Evolutionary conservation across 1,140 invertebrate genomes (phyloP), one percentile per base, ranked within the genome.

Genomic region (Campoletis sonorensis): DNA sequence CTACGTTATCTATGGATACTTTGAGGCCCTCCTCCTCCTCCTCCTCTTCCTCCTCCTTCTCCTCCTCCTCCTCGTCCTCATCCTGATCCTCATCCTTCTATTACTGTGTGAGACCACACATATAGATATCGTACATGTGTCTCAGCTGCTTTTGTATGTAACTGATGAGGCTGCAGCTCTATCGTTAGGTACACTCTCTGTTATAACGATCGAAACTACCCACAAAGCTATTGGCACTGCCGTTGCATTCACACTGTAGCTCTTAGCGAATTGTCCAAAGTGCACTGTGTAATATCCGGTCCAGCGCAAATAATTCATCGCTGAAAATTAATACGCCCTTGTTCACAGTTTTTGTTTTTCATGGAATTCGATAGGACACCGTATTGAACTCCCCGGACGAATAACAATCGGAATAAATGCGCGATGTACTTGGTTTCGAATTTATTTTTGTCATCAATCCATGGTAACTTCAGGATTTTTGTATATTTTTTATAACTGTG

Each of bases 1-100:
- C 72, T 54, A 75, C 72, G 72, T 75, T 75, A 75, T 75, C 72
- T 75, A 75, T 75, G 72, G 45, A 75, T 51, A 75, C 72, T 75
- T 75, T 18, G 72, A 58, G 72, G 40, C 26, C 13, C 72, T 49
- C 40, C 40, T 8, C 40, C 40, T 45, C 40, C 40, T 37, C 37
- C 37, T 37, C 37, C 4, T 37, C 49, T 15, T n/a, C n/a, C n/a
- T n/a, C n/a, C n/a, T n/a, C n/a, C n/a, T n/a, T n/a, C n/a, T n/a
- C n/a, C n/a, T n/a, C n/a, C n/a, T n/a, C n/a, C n/a, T n/a, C 13
- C 72, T 49, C 40, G 5, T 8, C 40, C 40, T 45, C 40, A 5
- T 49, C 40, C 40, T 8, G 5, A 5, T 45, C 40, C 40, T n/a
- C 51, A 16, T 26, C 11, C 61, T 26, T 26, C 61, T 23, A 64